Evolutionary conservation across 2,797 vertebrate species (phyloP).

Genomic region (Pristis pectinata): DNA sequence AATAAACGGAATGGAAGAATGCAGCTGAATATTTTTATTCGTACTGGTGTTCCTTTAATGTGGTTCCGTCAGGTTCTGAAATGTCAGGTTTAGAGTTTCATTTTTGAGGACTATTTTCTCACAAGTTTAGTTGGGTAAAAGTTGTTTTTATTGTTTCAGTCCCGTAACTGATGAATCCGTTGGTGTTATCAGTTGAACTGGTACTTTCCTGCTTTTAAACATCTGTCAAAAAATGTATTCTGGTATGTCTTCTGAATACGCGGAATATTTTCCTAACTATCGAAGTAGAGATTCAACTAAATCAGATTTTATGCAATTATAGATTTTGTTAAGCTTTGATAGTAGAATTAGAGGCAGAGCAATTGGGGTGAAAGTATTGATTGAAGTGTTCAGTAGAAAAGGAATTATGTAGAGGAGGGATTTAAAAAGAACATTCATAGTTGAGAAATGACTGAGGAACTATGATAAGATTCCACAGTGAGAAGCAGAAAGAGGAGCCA

Average conservation of each 20-base stretch:
- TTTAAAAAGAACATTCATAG: neutral
- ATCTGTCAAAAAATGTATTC: too few relatives aligned
- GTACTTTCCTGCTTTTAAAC: neutral
- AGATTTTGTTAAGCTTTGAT: neutral
- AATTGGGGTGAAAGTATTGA: neutral
- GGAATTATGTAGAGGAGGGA: neutral
- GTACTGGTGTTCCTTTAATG: neutral
- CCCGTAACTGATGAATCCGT: neutral
- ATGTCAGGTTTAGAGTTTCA: neutral
- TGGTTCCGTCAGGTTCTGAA: neutral
- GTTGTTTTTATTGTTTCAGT: neutral
- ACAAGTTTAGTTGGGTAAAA: neutral
- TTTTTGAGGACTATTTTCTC: neutral
- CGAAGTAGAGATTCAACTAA: too few relatives aligned
- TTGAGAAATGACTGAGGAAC: neutral
- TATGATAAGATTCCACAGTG: neutral
- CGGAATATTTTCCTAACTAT: neutral
- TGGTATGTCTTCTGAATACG: neutral
- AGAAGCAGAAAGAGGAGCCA: neutral
- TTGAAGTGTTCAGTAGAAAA: neutral
- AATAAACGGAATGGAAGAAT: neutral
- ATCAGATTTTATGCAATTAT: neutral
- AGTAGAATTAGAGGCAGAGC: too few relatives aligned
- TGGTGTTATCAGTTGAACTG: neutral
- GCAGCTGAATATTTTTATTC: neutral